Evolutionary conservation across 2,888 invertebrate species (phyloP), one percentile per base, ranked within the genome.

Genomic region (Nephrotoma guestfalica): DNA sequence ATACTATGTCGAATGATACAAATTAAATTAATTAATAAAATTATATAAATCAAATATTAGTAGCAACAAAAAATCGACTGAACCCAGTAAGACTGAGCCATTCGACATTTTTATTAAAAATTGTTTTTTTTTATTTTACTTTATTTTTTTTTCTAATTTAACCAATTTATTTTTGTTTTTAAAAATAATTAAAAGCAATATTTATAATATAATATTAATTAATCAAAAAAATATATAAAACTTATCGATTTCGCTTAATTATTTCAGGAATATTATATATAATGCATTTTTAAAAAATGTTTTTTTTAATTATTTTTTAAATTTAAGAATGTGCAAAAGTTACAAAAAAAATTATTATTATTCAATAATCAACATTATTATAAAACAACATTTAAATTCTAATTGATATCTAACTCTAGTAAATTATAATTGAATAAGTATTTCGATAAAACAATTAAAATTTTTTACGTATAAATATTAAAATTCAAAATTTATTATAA

Each of bases 1-100:
- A 9, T 11, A 43, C 18, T 85, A 43, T 85, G 43, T 43, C 18
- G 18, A 43, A 43, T 85, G 41, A 85, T 85, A 43, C 15, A n/a
- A 85, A 85, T 45, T 45, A 18, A 85, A 43, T 43, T 43, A 15
- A 85, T 41, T 85, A 85, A 85, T 11, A 85, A 85, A 43, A 43
- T 85, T 43, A 85, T 42, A n/a, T 18, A 71, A 18, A 45, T 43
- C 41, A 43, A 85, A 43, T 43, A 85, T 85, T 30, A 71, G 71
- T 71, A 71, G 30, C 41, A 85, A 43, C 11, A 43, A 43, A 85
- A 41, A 43, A 85, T 43, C 43, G 85, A 85, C 43, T 43, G 85
- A 85, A 85, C 41, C 85, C 85, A 85, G 85, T 85, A 85, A 85
- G 85, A 85, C 85, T 85, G 85, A 85, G 41, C 18, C 43, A 85